These are phyloP conservation scores for Trichosurus vulpecula DNA, from an alignment of 2,797 vertebrate species.

Conservation along the genomic window DNA sequence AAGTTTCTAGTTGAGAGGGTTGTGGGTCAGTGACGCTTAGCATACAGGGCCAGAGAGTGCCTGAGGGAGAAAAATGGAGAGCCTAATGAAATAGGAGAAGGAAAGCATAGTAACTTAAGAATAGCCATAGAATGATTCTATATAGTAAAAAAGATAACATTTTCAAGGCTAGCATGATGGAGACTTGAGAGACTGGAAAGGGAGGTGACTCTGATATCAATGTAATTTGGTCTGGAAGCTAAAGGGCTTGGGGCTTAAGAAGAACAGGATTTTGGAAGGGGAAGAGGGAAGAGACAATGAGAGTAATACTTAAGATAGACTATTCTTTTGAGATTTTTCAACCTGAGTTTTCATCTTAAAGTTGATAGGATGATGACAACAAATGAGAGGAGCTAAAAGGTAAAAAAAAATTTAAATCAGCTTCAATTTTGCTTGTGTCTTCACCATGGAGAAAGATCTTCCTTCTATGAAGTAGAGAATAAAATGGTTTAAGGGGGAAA, in stretches of 20 bases:
- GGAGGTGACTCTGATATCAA: background rate
- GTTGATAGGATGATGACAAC: background rate
- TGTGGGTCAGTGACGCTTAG: background rate
- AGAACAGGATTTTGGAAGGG: background rate
- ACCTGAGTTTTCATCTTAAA: background rate
- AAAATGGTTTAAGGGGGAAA: too few species aligned
- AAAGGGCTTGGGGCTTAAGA: background rate
- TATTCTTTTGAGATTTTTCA: background rate
- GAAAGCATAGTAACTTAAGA: background rate
- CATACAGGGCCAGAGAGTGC: background rate
- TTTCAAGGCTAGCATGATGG: background rate
- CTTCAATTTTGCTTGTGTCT: background rate
- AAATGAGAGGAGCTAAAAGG: background rate
- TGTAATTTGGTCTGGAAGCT: background rate
- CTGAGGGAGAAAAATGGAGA: background rate
- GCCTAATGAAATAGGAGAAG: background rate
- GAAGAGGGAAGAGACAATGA: background rate
- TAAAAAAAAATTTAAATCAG: background rate
- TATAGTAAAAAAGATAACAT: background rate
- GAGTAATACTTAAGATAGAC: background rate
- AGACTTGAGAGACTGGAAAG: background rate
- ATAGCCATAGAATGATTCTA: background rate
- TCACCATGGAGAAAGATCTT: background rate
- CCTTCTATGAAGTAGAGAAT: background rate
- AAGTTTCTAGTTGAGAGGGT: background rate